Percentiles rank a stretch among this genome's conserved stretches.
phyloP scores from a whole-genome alignment of 2,797 vertebrate genomes.

The Pseudochirops corinnae region DNA sequence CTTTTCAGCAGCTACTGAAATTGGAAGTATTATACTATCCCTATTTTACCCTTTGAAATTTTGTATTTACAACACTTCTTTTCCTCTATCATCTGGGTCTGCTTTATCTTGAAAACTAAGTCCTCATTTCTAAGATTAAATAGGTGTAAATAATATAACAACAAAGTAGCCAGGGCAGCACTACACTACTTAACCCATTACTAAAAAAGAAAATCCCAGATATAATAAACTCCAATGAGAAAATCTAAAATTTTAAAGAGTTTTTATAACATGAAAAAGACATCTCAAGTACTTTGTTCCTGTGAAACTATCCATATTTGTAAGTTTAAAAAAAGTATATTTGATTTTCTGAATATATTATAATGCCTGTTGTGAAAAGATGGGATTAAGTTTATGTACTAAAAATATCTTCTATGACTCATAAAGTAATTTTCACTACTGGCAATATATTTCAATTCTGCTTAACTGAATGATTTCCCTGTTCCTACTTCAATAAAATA shows the following conservation, averaged over 20 bases:
- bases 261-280: conserved; percentile 54
- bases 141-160: conserved; percentile 65
- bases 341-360: conserved; percentile 4
- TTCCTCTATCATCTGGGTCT: neutral
- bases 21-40: neutral
- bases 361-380: neutral
- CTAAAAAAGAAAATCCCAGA: conserved; percentile 55
- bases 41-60: neutral
- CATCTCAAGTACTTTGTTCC: conserved; percentile 48
- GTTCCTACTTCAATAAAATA: neutral
- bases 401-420: conserved; percentile 11
- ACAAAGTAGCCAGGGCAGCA: conserved; percentile 62
- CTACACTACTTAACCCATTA: conserved; percentile 21
- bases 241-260: conserved; percentile 60
- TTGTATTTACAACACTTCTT: neutral
- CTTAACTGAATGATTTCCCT: neutral
- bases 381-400: neutral
- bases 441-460: conserved; percentile 21
- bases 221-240: conserved; percentile 60
- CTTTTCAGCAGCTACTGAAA: neutral
- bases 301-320: conserved; percentile 27
- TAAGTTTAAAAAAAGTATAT: conserved; percentile 7
- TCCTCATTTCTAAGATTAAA: conserved; percentile 60
- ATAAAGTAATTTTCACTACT: conserved; percentile 27
- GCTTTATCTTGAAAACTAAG: conserved; percentile 48